Percentiles rank a stretch among this genome's conserved stretches.
Conservation (phyloP, 2,888 invertebrate genomes). For the Aelia acuminata region DNA sequence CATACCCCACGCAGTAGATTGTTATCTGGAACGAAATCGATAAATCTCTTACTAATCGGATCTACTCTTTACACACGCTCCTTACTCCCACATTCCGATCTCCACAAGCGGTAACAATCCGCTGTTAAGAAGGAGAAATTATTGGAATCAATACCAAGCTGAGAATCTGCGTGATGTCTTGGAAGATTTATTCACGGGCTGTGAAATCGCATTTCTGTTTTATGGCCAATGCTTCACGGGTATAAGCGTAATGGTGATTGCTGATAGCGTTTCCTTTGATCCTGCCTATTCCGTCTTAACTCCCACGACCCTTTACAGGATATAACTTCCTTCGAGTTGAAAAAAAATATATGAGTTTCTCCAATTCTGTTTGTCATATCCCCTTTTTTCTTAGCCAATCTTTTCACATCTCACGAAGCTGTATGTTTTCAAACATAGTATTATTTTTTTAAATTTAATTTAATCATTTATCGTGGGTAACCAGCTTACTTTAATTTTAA, state of each 20-base stretch:
- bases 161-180: background rate
- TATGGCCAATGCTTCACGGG: background rate
- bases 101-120: too few species aligned
- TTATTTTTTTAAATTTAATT: too few species aligned
- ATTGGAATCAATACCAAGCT: background rate
- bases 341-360: too few species aligned
- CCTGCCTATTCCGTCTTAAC: background rate
- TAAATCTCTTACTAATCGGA: background rate
- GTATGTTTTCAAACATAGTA: too few species aligned
- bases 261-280: background rate
- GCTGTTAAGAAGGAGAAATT: background rate
- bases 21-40: background rate
- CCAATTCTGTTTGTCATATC: too few species aligned
- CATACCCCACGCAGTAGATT: background rate
- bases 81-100: background rate
- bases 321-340: background rate
- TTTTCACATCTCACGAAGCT: too few species aligned
- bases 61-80: background rate
- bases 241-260: background rate
- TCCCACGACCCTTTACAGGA: background rate
- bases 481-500: too few species aligned
- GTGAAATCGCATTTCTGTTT: background rate
- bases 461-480: too few species aligned
- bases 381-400: too few species aligned
- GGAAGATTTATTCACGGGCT: background rate